Evolutionary conservation across 2,113 vertebrate species (phyloP).

Genomic region (Aphyosemion australe): DNA sequence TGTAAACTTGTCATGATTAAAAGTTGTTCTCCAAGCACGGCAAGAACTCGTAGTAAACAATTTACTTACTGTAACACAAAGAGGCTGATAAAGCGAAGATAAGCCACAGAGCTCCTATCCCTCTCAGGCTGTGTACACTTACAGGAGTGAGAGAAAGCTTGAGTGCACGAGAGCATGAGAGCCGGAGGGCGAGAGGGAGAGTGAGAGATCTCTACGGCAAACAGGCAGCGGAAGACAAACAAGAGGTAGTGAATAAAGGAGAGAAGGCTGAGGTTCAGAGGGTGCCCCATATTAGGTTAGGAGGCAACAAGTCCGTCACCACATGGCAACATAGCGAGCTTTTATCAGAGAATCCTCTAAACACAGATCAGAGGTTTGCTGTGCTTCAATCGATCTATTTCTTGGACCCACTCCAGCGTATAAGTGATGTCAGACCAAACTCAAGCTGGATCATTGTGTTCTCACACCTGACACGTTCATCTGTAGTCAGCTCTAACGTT

Average conservation of each 20-base stretch:
- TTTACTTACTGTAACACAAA: constrained; percentile 65
- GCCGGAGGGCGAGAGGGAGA: constrained; percentile 32
- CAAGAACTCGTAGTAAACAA: constrained; percentile 31
- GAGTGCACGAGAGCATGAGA: constrained; percentile 26
- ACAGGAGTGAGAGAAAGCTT: constrained; percentile 45
- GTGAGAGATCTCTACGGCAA: constrained; percentile 37
- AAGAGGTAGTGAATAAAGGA: constrained; percentile 23
- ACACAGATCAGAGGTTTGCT: constrained; percentile 40
- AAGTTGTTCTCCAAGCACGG: constrained; percentile 7
- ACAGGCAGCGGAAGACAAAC: constrained; percentile 26
- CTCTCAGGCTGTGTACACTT: constrained; percentile 52
- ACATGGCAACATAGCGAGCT: constrained; percentile 55
- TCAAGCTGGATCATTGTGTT: constrained; percentile 34
- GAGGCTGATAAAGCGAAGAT: constrained; percentile 38
- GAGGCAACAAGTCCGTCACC: constrained; percentile 44
- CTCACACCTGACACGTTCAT: no score
- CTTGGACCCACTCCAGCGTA: constrained; percentile 16
- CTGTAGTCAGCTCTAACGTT: no score
- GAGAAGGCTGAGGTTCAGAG: constrained; percentile 24
- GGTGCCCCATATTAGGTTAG: constrained; percentile 80
- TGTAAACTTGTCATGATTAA: constrained; percentile 26
- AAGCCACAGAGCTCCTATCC: constrained; percentile 48
- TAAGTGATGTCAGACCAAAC: constrained; percentile 37
- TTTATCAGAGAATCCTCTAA: constrained; percentile 65
- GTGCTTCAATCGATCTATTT: constrained; percentile 58